Percentiles rank a stretch among this genome's conserved stretches.
These are phyloP conservation scores for Melanerpes aurifrons DNA, from an alignment of 2,113 vertebrate genomes.

Conservation along the genomic window DNA sequence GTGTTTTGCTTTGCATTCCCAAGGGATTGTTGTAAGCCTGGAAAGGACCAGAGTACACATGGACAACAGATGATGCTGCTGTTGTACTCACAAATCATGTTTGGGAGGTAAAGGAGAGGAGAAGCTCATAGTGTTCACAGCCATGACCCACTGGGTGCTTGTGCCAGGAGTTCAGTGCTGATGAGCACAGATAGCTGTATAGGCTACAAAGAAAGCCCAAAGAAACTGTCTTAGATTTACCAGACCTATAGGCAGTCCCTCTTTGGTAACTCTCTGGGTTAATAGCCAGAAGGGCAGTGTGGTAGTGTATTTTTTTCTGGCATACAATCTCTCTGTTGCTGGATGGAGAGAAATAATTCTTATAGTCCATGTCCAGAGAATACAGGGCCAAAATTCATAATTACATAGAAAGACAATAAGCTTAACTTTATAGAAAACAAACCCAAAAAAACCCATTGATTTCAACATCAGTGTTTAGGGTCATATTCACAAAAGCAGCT, in stretches of 20 bases:
- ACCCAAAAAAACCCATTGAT: background rate
- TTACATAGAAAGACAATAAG: background rate
- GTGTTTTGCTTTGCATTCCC: background rate
- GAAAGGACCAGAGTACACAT: slow-evolving; percentile 9
- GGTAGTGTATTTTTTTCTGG: background rate
- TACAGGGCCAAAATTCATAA: background rate
- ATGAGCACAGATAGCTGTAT: background rate
- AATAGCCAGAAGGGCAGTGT: background rate
- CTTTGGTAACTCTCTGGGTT: background rate
- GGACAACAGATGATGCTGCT: slow-evolving; percentile 49
- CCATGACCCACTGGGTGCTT: background rate
- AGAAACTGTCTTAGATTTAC: background rate
- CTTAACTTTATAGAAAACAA: background rate
- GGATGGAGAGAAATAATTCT: background rate
- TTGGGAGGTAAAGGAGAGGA: background rate
- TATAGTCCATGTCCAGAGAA: background rate
- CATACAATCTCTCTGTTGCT: background rate
- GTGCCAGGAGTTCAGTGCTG: background rate
- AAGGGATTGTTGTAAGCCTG: background rate
- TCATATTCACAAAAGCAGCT: background rate
- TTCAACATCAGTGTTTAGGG: background rate
- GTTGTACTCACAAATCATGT: slow-evolving; percentile 3
- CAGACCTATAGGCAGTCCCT: background rate
- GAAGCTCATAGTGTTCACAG: background rate
- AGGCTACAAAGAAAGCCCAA: background rate